Evolutionary conservation across 2,888 invertebrate genomes (phyloP), one percentile per base, ranked within the genome.

Genomic region (Lapara coniferarum): DNA sequence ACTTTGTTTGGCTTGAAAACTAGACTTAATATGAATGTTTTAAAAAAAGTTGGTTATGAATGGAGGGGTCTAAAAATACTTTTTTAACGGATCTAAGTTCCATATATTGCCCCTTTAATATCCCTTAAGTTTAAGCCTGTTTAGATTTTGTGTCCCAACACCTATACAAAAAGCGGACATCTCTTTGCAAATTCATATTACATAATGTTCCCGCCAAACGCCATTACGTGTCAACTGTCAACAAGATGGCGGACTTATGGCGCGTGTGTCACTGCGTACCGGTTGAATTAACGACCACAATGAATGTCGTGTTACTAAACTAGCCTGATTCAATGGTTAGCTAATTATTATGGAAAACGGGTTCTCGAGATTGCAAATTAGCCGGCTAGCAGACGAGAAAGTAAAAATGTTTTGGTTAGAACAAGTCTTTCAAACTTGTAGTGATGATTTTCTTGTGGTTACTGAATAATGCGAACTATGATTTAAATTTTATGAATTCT

Each of bases 211-310:
- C 66, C 66, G 57, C 55, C 66, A 58, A 51, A 83, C 83, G 81
- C 84, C 83, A 84, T 84, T 83, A 81, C 81, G 78, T 80, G 83
- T 84, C 82, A 83, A 82, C 84, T 85, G 85, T 85, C 86, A 81
- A 77, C 80, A 85, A 85, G 81, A 86, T 86, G 86, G 86, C 84
- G 84, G 73, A 16, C 19, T n/a, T 80, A 16, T 53, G 83, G 76
- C 83, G 81, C 87, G 85, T 86, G 85, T 25, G 25, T 81, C 82
- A 84, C 77, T 25, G 75, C 76, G 66, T 76, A 84, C 81, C 80
- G 79, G 85, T 83, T 81, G 71, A 66, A 71, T 72, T 73, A 70
- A 75, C 73, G 75, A 71, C 66, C 70, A 76, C 74, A 74, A 72
- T 76, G 69, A 73, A 69, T 67, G 69, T 69, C 72, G 70, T 72